These are phyloP conservation scores for Erythrolamprus reginae DNA, from an alignment of 2,113 vertebrate species.

Conservation along the genomic window DNA sequence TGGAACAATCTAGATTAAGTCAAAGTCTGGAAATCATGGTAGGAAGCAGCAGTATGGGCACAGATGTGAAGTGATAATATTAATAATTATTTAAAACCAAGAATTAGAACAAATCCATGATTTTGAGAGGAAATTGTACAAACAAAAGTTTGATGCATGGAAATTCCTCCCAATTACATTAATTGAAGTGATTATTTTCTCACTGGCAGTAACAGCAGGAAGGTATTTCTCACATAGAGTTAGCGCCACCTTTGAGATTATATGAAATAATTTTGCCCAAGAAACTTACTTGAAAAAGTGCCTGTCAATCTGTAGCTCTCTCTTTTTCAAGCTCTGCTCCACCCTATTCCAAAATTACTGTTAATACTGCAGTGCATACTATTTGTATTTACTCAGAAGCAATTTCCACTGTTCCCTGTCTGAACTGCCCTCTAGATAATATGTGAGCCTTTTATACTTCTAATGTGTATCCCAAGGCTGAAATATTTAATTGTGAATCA, in stretches of 20 bases:
- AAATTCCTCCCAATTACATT: neutral
- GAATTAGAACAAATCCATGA: neutral
- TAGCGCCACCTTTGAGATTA: neutral
- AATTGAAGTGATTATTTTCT: neutral
- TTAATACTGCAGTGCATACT: neutral
- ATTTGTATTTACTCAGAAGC: neutral
- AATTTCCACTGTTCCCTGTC: neutral
- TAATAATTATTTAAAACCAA: neutral
- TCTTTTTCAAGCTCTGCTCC: neutral
- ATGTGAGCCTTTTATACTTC: neutral
- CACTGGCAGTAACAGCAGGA: neutral
- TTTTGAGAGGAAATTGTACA: neutral
- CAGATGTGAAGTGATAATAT: neutral
- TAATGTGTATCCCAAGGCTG: neutral
- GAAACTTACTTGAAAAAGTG: neutral
- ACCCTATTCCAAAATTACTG: neutral
- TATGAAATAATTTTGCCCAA: neutral
- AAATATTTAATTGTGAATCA: constrained; percentile 1
- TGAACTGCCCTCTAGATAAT: neutral
- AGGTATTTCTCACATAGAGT: neutral
- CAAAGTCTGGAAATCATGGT: neutral
- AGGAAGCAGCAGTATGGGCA: neutral
- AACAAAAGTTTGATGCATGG: neutral
- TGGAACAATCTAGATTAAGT: neutral
- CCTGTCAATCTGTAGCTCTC: neutral